Evolutionary conservation across 2,888 invertebrate genomes (phyloP).

Genomic region (Eristalis arbustorum): DNA sequence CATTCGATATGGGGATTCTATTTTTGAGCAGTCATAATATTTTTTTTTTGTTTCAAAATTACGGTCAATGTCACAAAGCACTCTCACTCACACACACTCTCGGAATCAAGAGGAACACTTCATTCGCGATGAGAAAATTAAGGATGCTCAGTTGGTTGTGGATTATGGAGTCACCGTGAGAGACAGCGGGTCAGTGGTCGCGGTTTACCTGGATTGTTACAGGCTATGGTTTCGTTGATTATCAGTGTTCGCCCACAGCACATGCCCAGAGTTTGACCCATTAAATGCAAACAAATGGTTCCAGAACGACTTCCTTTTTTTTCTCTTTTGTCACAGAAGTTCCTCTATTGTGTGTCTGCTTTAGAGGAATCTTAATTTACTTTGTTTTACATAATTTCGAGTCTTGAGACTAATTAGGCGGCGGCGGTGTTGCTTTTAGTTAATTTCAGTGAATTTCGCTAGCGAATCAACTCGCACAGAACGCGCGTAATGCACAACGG

Average conservation of each 20-base stretch:
- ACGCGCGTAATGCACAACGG: constrained; percentile 37
- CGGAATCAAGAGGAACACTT: neutral
- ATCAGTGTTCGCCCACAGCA: constrained; percentile 76
- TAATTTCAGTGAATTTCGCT: neutral
- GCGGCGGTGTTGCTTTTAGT: neutral
- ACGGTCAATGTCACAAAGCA: constrained; percentile 53
- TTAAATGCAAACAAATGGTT: constrained; percentile 61
- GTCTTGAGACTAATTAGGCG: neutral
- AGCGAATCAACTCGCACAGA: constrained; percentile 9
- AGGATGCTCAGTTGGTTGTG: neutral
- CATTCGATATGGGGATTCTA: constrained; percentile 16
- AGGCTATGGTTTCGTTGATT: constrained; percentile 75
- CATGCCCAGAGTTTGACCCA: constrained; percentile 75
- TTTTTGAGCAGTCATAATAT: constrained; percentile 36
- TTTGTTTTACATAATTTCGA: constrained; percentile 34
- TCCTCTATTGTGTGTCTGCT: neutral
- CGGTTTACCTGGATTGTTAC: constrained; percentile 76
- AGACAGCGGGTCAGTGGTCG: neutral
- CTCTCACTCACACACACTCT: neutral
- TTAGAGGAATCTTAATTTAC: neutral
- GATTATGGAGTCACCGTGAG: neutral
- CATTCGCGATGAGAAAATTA: neutral
- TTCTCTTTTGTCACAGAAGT: neutral
- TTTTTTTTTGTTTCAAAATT: constrained; percentile 19
- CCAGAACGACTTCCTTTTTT: neutral